These are phyloP conservation scores for Leuctra nigra DNA, from an alignment of 2,888 invertebrate genomes.

Conservation along the genomic window DNA sequence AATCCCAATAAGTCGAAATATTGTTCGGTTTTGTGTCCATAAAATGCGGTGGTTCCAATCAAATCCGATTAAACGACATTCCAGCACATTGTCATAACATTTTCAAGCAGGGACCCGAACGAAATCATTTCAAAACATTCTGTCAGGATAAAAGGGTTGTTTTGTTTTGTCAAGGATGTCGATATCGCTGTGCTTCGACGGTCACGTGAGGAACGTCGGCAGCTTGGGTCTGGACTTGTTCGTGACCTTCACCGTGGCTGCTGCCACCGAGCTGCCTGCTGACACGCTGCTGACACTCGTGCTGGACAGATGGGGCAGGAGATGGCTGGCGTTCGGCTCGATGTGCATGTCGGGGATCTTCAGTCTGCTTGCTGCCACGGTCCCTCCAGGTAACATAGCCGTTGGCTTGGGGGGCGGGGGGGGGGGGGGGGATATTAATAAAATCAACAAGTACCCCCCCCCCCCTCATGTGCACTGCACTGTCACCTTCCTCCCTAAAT, in stretches of 20 bases:
- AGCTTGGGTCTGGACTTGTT: slow-evolving; percentile 78
- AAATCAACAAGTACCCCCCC: too few relatives aligned
- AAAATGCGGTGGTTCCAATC: too few relatives aligned
- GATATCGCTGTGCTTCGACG: slow-evolving; percentile 82
- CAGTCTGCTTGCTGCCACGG: slow-evolving; percentile 67
- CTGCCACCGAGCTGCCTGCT: slow-evolving; percentile 77
- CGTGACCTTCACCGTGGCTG: slow-evolving; percentile 76
- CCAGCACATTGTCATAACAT: too few relatives aligned
- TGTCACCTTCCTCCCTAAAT: too few relatives aligned
- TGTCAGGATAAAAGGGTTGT: too few relatives aligned
- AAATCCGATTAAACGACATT: neutral
- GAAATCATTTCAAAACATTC: too few relatives aligned
- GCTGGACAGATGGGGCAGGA: slow-evolving; percentile 72
- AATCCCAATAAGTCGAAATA: too few relatives aligned
- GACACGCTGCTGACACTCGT: slow-evolving; percentile 73
- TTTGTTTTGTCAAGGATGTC: slow-evolving; percentile 71
- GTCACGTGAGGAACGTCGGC: slow-evolving; percentile 82
- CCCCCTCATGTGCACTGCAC: too few relatives aligned
- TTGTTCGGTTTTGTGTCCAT: too few relatives aligned
- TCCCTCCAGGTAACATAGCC: slow-evolving; percentile 55
- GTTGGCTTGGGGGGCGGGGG: neutral
- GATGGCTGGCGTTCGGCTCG: slow-evolving; percentile 78
- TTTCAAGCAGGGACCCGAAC: too few relatives aligned
- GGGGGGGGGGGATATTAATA: neutral
- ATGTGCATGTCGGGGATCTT: slow-evolving; percentile 76